Conservation (phyloP, 1,140 invertebrate genomes). For the Philotrypesis tridentata region DNA sequence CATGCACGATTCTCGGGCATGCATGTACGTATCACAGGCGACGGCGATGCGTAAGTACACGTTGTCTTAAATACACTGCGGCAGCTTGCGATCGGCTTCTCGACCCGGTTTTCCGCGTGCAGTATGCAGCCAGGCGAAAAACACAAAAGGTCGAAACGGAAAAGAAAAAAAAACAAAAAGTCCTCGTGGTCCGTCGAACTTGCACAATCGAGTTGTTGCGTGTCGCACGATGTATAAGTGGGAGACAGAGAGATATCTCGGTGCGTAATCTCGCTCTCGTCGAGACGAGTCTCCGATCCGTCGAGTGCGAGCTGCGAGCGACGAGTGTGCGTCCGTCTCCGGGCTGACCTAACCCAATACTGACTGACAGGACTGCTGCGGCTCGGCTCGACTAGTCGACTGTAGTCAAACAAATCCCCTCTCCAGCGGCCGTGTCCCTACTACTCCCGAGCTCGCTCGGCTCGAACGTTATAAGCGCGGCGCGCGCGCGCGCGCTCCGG, state of each 20-base stretch:
- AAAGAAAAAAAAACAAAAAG: neutral
- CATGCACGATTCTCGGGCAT: too few species aligned
- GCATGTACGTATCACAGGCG: too few species aligned
- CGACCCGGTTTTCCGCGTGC: too few species aligned
- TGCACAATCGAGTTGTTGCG: neutral
- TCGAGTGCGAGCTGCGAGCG: neutral
- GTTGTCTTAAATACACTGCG: too few species aligned
- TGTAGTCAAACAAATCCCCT: slow-evolving; percentile 36
- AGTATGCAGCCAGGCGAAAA: too few species aligned
- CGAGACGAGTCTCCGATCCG: neutral
- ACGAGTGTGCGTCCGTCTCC: neutral
- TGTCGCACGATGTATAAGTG: too few species aligned
- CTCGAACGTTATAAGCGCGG: neutral
- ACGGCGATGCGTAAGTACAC: too few species aligned
- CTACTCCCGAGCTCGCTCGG: neutral
- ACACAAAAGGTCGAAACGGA: slow-evolving; percentile 26
- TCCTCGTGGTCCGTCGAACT: neutral
- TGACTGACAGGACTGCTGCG: slow-evolving; percentile 20
- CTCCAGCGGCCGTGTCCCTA: neutral
- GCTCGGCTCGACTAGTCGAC: too few species aligned
- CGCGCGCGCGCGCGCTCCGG: neutral
- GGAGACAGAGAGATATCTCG: too few species aligned
- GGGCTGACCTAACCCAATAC: slow-evolving; percentile 46
- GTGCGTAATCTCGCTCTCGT: too few species aligned
- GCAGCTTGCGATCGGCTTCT: too few species aligned